phyloP scores from a whole-genome alignment of 2,888 invertebrate genomes.

The Orthosia gothica region DNA sequence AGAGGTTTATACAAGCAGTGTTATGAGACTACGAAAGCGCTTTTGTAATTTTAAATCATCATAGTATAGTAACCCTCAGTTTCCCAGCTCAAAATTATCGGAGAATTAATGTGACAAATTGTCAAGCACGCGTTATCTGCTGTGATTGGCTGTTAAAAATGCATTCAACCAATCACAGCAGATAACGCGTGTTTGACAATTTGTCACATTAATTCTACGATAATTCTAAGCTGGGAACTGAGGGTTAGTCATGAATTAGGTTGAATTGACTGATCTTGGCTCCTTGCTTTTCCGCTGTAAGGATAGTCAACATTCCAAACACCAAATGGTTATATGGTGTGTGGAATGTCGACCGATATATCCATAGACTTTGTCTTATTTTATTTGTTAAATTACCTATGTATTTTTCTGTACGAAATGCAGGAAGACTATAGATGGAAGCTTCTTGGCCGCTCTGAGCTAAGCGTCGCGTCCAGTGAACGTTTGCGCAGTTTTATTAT shows the following conservation, averaged over 20 bases:
- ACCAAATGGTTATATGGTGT: neutral
- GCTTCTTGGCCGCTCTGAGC: conserved; percentile 1
- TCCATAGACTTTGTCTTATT: neutral
- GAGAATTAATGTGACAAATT: too few relatives aligned
- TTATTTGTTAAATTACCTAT: neutral
- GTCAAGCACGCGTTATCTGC: too few relatives aligned
- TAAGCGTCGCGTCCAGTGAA: too few relatives aligned
- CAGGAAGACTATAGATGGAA: neutral
- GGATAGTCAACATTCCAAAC: conserved; percentile 14
- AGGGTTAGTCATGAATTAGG: neutral
- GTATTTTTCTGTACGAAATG: conserved; percentile 1
- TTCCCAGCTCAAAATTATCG: too few relatives aligned
- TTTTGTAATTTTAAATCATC: conserved; percentile 18
- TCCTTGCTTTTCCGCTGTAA: neutral
- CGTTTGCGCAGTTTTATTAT: neutral
- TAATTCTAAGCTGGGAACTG: too few relatives aligned
- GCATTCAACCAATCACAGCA: too few relatives aligned
- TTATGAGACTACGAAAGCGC: conserved; percentile 14
- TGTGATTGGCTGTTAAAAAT: too few relatives aligned
- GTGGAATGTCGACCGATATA: conserved; percentile 1
- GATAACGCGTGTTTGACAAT: too few relatives aligned
- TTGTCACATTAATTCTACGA: too few relatives aligned
- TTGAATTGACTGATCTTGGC: neutral
- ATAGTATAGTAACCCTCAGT: conserved; percentile 4
- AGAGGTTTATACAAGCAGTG: neutral